phyloP scores from a whole-genome alignment of 2,888 invertebrate species.

The Harpagoxenus sublaevis region DNA sequence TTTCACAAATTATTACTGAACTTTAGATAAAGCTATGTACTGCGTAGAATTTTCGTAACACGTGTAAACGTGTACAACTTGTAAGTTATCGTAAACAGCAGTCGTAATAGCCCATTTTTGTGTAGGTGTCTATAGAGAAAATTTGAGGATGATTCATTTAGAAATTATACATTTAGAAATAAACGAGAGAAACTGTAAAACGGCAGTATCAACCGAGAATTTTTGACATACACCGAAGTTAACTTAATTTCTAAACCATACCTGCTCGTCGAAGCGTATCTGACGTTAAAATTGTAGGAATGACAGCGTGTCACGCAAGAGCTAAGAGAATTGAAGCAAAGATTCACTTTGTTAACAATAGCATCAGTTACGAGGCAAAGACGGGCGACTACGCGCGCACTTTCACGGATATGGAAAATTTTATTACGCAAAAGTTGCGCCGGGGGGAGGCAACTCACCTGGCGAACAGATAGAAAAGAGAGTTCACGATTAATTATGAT shows the following conservation, averaged over 20 bases:
- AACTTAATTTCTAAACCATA: not conserved
- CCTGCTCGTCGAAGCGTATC: not conserved
- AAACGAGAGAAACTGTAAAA: not conserved
- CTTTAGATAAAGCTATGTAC: not conserved
- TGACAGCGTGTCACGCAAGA: not conserved
- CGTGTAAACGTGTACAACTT: not conserved
- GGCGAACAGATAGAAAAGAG: constrained; percentile 28
- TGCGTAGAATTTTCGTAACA: not conserved
- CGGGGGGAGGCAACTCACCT: not conserved
- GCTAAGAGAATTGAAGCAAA: not conserved
- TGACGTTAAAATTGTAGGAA: not conserved
- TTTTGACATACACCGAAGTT: not conserved
- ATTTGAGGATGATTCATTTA: constrained; percentile 21
- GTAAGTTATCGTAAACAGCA: constrained; percentile 14
- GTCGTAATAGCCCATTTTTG: constrained; percentile 44
- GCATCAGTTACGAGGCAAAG: constrained; percentile 33
- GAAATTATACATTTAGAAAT: not conserved
- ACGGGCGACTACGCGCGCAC: constrained; percentile 13
- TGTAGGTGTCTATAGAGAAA: constrained; percentile 7
- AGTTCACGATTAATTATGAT: constrained; percentile 50
- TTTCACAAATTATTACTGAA: constrained; percentile 16
- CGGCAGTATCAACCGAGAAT: not conserved
- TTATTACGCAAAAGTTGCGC: constrained; percentile 7
- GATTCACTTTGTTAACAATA: constrained; percentile 12
- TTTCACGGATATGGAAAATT: constrained; percentile 18